Percentiles rank a stretch among this genome's conserved stretches.
Evolutionary conservation across 2,888 invertebrate species (phyloP).

Genomic region (Mythimna lalbum): DNA sequence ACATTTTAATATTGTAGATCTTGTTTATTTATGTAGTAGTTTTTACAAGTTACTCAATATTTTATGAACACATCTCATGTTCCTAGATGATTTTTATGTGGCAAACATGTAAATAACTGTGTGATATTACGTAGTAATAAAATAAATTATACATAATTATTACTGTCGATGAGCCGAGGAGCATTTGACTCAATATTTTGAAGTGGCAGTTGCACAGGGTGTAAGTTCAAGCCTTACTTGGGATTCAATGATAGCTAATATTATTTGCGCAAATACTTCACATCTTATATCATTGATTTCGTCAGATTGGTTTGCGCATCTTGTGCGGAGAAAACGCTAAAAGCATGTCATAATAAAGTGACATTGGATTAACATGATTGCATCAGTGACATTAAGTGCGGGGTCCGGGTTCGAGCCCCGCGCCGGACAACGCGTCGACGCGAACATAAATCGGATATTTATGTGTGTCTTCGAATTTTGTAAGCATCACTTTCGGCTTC

Average conservation of each 20-base stretch:
- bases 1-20: slow-evolving; percentile 65
- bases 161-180: slow-evolving; percentile 12
- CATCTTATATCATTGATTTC: slow-evolving; percentile 72
- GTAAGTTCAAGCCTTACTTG: slow-evolving; percentile 53
- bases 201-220: slow-evolving; percentile 16
- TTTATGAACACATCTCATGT: slow-evolving; percentile 69
- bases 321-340: slow-evolving; percentile 69
- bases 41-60: slow-evolving; percentile 71
- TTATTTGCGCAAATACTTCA: slow-evolving; percentile 75
- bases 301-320: slow-evolving; percentile 60
- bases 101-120: slow-evolving; percentile 65
- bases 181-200: slow-evolving; percentile 41
- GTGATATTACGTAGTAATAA: slow-evolving; percentile 66
- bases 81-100: slow-evolving; percentile 62
- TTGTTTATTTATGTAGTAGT: slow-evolving; percentile 70
- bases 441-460: slow-evolving; percentile 76
- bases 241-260: slow-evolving; percentile 60
- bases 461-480: slow-evolving; percentile 79
- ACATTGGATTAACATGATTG: slow-evolving; percentile 80
- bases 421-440: slow-evolving; percentile 59
- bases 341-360: slow-evolving; percentile 78
- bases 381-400: slow-evolving; percentile 75
- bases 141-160: slow-evolving; percentile 61
- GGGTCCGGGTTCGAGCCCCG: slow-evolving; percentile 71
- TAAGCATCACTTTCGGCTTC: slow-evolving; percentile 83